Conservation (phyloP, 2,797 vertebrate genomes). For the Thamnophis elegans region DNA sequence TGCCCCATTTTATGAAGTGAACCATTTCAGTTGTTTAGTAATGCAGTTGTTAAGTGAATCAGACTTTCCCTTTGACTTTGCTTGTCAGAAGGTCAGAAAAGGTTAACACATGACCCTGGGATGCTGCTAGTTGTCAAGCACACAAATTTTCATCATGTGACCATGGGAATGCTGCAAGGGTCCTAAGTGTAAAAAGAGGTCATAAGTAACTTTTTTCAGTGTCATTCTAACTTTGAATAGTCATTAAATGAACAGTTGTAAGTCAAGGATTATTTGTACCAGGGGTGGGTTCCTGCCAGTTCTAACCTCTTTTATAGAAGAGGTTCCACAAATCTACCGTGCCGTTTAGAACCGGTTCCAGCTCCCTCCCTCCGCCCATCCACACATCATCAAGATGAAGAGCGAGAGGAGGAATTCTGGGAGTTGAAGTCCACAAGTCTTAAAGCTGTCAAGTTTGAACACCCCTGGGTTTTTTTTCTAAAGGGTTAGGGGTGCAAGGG, state of each 20-base stretch:
- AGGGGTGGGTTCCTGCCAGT: no score
- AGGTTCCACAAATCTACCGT: no score
- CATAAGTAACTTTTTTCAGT: not conserved
- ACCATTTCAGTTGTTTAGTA: not conserved
- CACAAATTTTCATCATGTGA: not conserved
- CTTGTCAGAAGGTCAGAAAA: not conserved
- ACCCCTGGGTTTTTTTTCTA: no score
- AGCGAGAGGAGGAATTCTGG: no score
- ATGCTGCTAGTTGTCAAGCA: not conserved
- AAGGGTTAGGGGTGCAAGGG: no score
- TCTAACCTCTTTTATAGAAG: no score
- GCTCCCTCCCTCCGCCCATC: no score
- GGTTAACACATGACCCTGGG: not conserved
- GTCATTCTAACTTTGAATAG: not conserved
- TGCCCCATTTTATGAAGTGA: not conserved
- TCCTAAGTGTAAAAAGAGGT: not conserved
- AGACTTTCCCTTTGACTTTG: not conserved
- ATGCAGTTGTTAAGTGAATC: not conserved
- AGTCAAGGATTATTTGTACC: not conserved
- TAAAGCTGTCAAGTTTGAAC: no score
- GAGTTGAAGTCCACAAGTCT: no score
- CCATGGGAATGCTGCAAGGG: not conserved
- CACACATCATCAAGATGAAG: no score
- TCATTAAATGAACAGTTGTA: not conserved
- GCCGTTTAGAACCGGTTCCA: no score